Evolutionary conservation across 2,888 invertebrate genomes (phyloP).

Genomic region (Ectemnius cavifrons): DNA sequence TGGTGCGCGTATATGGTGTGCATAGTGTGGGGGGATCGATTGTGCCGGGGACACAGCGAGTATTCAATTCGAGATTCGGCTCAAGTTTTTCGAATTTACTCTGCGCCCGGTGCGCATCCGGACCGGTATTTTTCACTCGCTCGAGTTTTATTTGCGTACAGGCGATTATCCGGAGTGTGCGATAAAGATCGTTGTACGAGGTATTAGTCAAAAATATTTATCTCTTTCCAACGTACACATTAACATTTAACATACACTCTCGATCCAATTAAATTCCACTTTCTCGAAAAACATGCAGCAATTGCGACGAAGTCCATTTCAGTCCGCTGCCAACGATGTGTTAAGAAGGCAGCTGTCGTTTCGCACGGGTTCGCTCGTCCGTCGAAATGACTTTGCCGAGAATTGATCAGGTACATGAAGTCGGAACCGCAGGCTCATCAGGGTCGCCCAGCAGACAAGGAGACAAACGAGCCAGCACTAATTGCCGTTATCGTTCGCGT

Average conservation of each 20-base stretch:
- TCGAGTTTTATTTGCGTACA: too few relatives aligned
- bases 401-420: constrained; percentile 55
- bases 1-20: constrained; percentile 43
- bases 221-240: too few relatives aligned
- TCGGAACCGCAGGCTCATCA: constrained; percentile 62
- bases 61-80: constrained; percentile 29
- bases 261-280: too few relatives aligned
- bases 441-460: constrained; percentile 53
- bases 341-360: not conserved
- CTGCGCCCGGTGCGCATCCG: too few relatives aligned
- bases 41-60: constrained; percentile 23
- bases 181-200: too few relatives aligned
- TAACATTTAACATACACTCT: too few relatives aligned
- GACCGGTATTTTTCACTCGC: too few relatives aligned
- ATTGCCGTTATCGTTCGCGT: constrained; percentile 67
- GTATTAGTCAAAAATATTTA: too few relatives aligned
- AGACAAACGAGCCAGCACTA: constrained; percentile 64
- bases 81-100: not conserved
- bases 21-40: constrained; percentile 35
- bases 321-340: too few relatives aligned
- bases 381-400: constrained; percentile 32
- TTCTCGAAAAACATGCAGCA: too few relatives aligned
- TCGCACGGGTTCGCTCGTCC: constrained; percentile 12
- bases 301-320: too few relatives aligned
- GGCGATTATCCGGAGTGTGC: too few relatives aligned